Percentiles rank a stretch among this genome's conserved stretches.
These are phyloP conservation scores for Zaprionus lineosus DNA, from an alignment of 2,888 invertebrate species.

Conservation along the genomic window DNA sequence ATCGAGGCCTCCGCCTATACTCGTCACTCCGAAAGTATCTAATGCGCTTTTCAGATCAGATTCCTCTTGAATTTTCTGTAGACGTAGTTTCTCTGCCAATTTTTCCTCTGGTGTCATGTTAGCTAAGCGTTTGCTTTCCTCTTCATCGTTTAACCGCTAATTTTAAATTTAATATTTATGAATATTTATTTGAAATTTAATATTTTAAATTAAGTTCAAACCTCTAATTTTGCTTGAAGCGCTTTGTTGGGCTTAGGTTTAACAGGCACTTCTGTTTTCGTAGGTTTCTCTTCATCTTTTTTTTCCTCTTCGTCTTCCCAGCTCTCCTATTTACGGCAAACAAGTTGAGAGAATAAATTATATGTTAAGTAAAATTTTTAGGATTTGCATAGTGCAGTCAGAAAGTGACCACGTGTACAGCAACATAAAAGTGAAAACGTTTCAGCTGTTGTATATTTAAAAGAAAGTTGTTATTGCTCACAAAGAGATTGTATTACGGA, in stretches of 20 bases:
- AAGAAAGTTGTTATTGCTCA: slow-evolving; percentile 49
- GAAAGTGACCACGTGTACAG: slow-evolving; percentile 76
- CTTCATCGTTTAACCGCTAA: slow-evolving; percentile 84
- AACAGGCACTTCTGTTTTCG: slow-evolving; percentile 84
- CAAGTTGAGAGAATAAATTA: neutral
- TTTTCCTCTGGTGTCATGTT: slow-evolving; percentile 90
- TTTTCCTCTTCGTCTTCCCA: slow-evolving; percentile 96
- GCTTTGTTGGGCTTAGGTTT: slow-evolving; percentile 89
- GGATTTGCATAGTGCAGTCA: slow-evolving; percentile 20
- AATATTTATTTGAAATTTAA: neutral
- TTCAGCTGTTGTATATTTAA: slow-evolving; percentile 23
- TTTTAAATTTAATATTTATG: no score
- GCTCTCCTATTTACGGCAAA: slow-evolving; percentile 89
- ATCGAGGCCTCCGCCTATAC: slow-evolving; percentile 85
- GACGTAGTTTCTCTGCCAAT: slow-evolving; percentile 88
- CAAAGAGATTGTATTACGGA: slow-evolving; percentile 8
- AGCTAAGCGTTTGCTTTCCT: slow-evolving; percentile 86
- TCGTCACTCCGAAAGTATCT: slow-evolving; percentile 90
- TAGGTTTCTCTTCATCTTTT: slow-evolving; percentile 89
- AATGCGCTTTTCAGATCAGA: slow-evolving; percentile 93
- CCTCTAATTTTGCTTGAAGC: slow-evolving; percentile 92
- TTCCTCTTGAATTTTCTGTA: slow-evolving; percentile 93
- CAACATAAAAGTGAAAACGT: slow-evolving; percentile 57
- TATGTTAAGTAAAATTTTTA: slow-evolving; percentile 4
- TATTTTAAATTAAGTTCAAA: slow-evolving; percentile 76